Conservation (phyloP, 2,797 vertebrate species). For the Peromyscus aztecus region DNA sequence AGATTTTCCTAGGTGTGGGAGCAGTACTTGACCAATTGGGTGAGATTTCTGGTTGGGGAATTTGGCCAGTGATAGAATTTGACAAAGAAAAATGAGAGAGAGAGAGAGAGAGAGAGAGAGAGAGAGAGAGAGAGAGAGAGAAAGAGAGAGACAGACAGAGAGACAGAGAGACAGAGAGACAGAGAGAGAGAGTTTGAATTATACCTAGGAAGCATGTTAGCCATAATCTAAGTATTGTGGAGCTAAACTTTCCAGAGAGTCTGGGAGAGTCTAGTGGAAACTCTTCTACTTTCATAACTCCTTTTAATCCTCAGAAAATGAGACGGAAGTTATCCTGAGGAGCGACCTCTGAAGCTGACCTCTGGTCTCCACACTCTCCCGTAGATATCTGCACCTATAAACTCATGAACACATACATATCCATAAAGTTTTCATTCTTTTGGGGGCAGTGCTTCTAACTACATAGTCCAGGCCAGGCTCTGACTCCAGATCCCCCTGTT, state of each 20-base stretch:
- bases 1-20: neutral
- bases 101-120: neutral
- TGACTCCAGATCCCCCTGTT: too few species aligned
- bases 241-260: neutral
- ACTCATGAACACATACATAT: neutral
- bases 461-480: neutral
- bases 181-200: neutral
- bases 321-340: neutral
- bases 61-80: neutral
- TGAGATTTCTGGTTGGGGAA: neutral
- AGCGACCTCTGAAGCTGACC: neutral
- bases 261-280: neutral
- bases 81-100: neutral
- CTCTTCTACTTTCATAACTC: neutral
- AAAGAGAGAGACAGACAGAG: neutral
- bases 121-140: neutral
- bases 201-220: neutral
- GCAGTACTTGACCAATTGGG: neutral
- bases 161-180: neutral
- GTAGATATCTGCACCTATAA: neutral
- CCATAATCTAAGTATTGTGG: neutral
- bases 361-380: neutral
- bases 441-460: neutral
- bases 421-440: neutral
- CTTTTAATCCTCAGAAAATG: neutral